Conservation (phyloP, 2,888 invertebrate species). For the Phaedon cochleariae region DNA sequence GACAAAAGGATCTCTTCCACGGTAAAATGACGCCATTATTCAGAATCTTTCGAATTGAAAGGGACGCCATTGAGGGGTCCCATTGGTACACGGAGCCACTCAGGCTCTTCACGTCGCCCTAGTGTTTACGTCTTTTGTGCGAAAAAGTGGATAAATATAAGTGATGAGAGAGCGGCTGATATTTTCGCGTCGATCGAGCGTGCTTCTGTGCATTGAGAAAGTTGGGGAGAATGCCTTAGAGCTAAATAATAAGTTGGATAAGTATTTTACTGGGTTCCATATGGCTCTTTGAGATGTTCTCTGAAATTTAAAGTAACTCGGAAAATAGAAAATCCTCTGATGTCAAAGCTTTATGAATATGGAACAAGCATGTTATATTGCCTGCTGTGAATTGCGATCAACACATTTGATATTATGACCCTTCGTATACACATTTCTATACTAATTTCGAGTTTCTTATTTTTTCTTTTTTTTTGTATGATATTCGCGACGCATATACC, state of each 20-base stretch:
- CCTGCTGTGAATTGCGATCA: too few relatives aligned
- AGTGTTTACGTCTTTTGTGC: conserved; percentile 32
- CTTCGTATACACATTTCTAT: too few relatives aligned
- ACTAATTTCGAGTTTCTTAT: too few relatives aligned
- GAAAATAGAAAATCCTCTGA: too few relatives aligned
- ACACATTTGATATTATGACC: too few relatives aligned
- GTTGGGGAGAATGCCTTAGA: not conserved
- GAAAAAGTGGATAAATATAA: conserved; percentile 37
- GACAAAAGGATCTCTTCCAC: conserved; percentile 48
- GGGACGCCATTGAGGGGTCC: conserved; percentile 45
- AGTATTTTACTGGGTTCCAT: too few relatives aligned
- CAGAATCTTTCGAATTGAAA: conserved; percentile 50
- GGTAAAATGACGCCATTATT: conserved; percentile 51
- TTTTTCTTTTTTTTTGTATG: too few relatives aligned
- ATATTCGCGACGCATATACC: too few relatives aligned
- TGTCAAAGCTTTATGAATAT: too few relatives aligned
- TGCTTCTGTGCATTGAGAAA: not conserved
- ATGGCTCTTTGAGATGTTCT: not conserved
- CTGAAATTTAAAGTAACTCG: too few relatives aligned
- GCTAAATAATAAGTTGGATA: not conserved
- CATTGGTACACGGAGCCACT: conserved; percentile 39
- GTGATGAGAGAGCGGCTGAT: conserved; percentile 23
- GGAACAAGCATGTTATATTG: too few relatives aligned
- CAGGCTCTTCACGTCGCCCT: conserved; percentile 30
- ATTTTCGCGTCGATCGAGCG: conserved; percentile 4